Evolutionary conservation across 53 echinoderm and acorn worm genomes (phyloP), one percentile per base, ranked within the genome.

Genomic region (Paracentrotus lividus): DNA sequence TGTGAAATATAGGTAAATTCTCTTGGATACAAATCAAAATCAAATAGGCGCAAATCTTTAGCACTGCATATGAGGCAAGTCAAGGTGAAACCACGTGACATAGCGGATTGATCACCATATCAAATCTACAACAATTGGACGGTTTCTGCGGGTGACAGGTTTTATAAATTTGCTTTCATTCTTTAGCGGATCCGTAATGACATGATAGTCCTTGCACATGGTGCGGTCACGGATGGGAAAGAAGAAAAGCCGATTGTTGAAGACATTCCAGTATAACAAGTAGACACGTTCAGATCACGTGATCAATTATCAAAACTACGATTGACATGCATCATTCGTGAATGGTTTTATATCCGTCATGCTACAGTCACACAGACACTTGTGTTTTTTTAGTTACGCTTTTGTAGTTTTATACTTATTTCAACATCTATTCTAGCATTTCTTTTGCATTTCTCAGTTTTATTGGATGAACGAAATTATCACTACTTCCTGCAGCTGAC

Each of bases 121-220:
- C 72, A 72, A 72, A 72, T 72, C 36, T 72, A 4, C 5, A 27
- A 81, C 81, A 81, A 81, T 47, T 12, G 44, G 33, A 47, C 18
- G 81, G 81, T 81, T 81, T 81, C 16, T 81, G 81, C 47, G 81
- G 81, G 81, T 81, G 81, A 44, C 47, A 81, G 47, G 18, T 45
- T 40, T 76, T 76, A 40, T 76, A 29, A 21, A 76, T 76, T 81
- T 81, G 81, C 27, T 45, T 44, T 26, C 47, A 81, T 81, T 24
- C n/a, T 81, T 47, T 81, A n/a, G 26, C 27, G n/a, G 44, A 45
- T 2, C 47, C n/a, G 26, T 81, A 81, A 81, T 47, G 81, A 21
- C 45, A 44, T 81, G 49, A 81, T 81, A 20, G 81, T 12, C 81
- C 42, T 1, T n/a, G 81, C 81, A 81, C 9, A 81, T 81, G 81